Evolutionary conservation across 1,140 invertebrate species (phyloP), one percentile per base, ranked within the genome.

Genomic region (Caerostris extrusa): DNA sequence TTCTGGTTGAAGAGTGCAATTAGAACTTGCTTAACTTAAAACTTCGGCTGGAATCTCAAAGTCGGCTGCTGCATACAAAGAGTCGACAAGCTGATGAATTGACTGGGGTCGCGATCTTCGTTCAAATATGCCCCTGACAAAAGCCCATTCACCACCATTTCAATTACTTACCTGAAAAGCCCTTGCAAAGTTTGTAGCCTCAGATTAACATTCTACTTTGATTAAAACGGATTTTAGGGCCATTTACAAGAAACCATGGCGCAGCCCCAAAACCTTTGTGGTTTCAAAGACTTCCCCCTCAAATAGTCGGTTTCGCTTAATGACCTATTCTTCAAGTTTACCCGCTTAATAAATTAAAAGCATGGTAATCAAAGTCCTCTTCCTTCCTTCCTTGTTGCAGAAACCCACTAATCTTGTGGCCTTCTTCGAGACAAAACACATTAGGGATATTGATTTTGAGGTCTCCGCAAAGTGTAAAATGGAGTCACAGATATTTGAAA

Each of bases 211-310:
- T 67, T 67, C 61, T 67, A 67, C 61, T 67, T 67, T 67, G 61
- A 67, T 67, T 67, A 67, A 67, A 67, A 67, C 61, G 61, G 61
- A 67, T 67, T 67, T 67, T 67, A 67, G n/a, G 61, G 61, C n/a
- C 61, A 67, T n/a, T 67, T 67, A n/a, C 61, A n/a, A 67, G 61
- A 12, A 67, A n/a, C 61, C 12, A 6, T 7, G 12, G 5, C 61
- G 7, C 7, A 6, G 2, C 17, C 17, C 17, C 61, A 67, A 34
- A 34, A 67, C 10, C 61, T 67, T 67, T 67, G 61, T n/a, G 61
- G 61, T 67, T 67, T n/a, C 61, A 67, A 67, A 67, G 61, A 67
- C 61, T 67, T 17, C 10, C n/a, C 61, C 61, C 12, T 2, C 2
- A 67, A 67, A 12, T 67, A 67, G 61, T 67, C 61, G 61, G 61